Evolutionary conservation across 2,888 invertebrate genomes (phyloP).

Genomic region (Mythimna loreyi): DNA sequence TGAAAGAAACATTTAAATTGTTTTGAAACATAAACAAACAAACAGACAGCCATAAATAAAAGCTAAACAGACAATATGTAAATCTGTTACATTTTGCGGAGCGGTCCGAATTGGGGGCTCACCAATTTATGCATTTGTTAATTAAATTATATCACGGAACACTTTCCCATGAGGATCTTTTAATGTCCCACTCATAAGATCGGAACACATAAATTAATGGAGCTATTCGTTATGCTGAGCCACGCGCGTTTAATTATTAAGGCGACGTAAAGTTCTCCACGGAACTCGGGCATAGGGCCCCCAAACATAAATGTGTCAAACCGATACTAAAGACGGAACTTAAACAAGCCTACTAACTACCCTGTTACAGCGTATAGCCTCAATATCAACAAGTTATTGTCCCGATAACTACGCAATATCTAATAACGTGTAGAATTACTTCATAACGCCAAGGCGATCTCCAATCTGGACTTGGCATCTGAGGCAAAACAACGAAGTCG

Average conservation of each 20-base stretch:
- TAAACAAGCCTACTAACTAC: constrained; percentile 37
- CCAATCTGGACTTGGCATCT: constrained; percentile 19
- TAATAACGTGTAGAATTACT: constrained; percentile 11
- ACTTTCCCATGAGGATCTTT: constrained; percentile 80
- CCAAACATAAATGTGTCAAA: constrained; percentile 50
- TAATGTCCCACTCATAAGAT: constrained; percentile 83
- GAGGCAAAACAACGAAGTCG: constrained; percentile 38
- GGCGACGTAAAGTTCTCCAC: constrained; percentile 50
- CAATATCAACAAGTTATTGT: constrained; percentile 52
- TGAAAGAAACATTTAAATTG: constrained; percentile 43
- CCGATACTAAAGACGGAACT: constrained; percentile 49
- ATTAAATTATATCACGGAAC: constrained; percentile 79
- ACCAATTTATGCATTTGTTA: constrained; percentile 78
- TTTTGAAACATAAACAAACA: constrained; percentile 43
- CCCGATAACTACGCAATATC: constrained; percentile 23
- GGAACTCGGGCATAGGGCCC: constrained; percentile 45
- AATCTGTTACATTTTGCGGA: constrained; percentile 55
- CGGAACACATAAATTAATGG: constrained; percentile 82
- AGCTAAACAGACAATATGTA: constrained; percentile 59
- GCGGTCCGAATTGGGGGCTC: constrained; percentile 60
- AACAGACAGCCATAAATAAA: constrained; percentile 51
- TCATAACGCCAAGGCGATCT: constrained; percentile 18
- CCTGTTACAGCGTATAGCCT: constrained; percentile 10
- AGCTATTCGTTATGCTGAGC: constrained; percentile 82
- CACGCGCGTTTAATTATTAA: constrained; percentile 72